Conservation (phyloP, 2,888 invertebrate species). For the Pogonocherus hispidulus region DNA sequence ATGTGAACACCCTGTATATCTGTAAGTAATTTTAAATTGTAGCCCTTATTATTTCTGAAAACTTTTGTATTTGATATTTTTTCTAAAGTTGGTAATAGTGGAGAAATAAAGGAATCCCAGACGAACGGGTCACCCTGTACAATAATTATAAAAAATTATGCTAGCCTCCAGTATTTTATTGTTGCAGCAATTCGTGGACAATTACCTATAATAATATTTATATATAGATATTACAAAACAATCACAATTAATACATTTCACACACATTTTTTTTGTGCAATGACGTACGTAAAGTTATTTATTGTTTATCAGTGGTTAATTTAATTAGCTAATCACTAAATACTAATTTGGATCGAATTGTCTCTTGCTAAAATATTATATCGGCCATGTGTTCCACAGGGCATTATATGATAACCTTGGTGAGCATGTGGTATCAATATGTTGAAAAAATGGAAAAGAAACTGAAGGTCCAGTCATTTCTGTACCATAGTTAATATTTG, state of each 20-base stretch:
- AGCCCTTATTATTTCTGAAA: no score
- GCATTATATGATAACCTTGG: background rate
- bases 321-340: background rate
- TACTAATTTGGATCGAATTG: background rate
- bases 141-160: no score
- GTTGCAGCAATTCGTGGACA: background rate
- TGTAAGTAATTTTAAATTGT: no score
- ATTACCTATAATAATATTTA: background rate
- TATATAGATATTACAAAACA: background rate
- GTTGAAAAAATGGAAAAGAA: background rate
- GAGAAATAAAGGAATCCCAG: no score
- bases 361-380: background rate
- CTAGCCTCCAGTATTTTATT: no score
- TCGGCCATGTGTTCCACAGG: background rate
- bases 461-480: background rate
- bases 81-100: no score
- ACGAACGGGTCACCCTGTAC: no score
- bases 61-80: no score
- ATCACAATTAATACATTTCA: background rate
- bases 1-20: no score
- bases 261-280: background rate
- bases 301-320: background rate
- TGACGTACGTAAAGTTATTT: background rate
- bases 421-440: background rate
- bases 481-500: no score